These are phyloP conservation scores for Chamaea fasciata DNA, from an alignment of 2,113 vertebrate species.

Conservation along the genomic window DNA sequence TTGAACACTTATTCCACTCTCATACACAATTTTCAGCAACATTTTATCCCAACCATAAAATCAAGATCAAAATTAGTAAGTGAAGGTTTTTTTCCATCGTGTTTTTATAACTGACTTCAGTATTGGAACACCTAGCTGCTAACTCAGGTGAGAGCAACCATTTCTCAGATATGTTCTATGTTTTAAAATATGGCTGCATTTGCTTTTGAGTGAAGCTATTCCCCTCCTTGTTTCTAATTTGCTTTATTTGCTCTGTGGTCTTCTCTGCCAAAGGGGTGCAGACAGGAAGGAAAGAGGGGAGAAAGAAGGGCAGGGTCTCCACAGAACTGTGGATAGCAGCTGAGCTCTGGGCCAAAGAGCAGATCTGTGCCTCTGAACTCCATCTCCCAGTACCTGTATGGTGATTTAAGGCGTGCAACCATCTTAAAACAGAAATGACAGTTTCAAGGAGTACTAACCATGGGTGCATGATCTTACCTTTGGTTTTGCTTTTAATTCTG, in stretches of 20 bases:
- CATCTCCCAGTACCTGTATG: background rate
- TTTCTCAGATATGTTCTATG: background rate
- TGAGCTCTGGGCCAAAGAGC: background rate
- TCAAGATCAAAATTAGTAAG: background rate
- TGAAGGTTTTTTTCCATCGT: background rate
- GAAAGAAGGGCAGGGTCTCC: background rate
- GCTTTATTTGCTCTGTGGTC: background rate
- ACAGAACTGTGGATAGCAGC: background rate
- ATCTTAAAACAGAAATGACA: background rate
- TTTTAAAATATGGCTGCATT: background rate
- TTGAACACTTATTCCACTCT: background rate
- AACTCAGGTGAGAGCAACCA: background rate
- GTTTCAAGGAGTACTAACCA: background rate
- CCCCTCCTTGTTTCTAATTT: background rate
- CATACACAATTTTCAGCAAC: background rate
- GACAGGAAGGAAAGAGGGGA: background rate
- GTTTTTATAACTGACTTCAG: background rate
- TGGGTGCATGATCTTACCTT: background rate
- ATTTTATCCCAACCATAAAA: background rate
- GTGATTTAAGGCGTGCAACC: background rate
- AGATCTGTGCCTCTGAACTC: background rate
- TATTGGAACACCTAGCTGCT: background rate
- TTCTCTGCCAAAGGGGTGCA: background rate
- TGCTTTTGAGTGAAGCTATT: background rate
- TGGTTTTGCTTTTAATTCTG: background rate